Evolutionary conservation across 2,888 invertebrate species (phyloP).

Genomic region (Cheiracanthium punctorium): DNA sequence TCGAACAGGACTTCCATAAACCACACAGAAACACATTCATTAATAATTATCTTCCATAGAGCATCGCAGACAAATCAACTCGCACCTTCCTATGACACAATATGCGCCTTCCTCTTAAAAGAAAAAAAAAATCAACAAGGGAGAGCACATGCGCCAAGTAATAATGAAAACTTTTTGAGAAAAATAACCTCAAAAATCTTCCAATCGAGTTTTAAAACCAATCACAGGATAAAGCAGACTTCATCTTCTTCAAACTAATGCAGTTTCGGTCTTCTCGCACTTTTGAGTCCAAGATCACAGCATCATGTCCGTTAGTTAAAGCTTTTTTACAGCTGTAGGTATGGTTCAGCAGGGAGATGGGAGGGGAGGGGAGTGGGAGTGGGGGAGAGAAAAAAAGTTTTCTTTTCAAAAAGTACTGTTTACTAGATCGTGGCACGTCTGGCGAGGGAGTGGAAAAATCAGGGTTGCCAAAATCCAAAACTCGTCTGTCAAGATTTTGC

Average conservation of each 20-base stretch:
- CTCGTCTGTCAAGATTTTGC: constrained; percentile 44
- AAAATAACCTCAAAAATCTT: not conserved
- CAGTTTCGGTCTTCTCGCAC: not conserved
- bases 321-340: not conserved
- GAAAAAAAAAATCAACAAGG: constrained; percentile 12
- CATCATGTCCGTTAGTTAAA: constrained; percentile 14
- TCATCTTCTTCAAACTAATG: not conserved
- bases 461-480: constrained; percentile 41
- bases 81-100: constrained; percentile 20
- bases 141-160: constrained; percentile 37
- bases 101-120: constrained; percentile 6
- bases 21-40: not conserved
- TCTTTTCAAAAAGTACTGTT: constrained; percentile 47
- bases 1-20: not conserved
- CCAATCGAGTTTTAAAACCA: not conserved
- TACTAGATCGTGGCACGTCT: constrained; percentile 51
- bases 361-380: too few relatives aligned
- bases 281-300: not conserved
- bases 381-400: constrained; percentile 39
- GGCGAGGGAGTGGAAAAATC: constrained; percentile 28
- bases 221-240: not conserved
- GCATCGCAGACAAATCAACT: not conserved
- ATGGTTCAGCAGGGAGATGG: too few relatives aligned
- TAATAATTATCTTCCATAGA: not conserved
- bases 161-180: not conserved